Base-by-base conservation (phyloP, 2,797 vertebrate species). In the Sebastes taczanowskii region DNA sequence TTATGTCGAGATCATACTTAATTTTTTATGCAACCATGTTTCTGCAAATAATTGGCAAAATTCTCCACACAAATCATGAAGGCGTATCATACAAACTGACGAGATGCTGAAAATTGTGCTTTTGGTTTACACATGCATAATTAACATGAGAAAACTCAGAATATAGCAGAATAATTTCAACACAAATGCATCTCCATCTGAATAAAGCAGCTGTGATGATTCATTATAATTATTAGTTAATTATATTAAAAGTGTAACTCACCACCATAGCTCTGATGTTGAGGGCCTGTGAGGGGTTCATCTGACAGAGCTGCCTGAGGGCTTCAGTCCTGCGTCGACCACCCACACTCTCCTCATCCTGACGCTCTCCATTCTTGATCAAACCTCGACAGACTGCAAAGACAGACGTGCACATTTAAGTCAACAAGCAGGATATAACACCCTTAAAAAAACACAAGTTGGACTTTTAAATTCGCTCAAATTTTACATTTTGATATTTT, bases 251-350 rank as follows among this genome's bases (percentile, higher is more conserved):
- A 78, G 71, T 60, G 61, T 66, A 14, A 90, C 97, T 97, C 86
- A 99, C 99, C 98, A 98, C 99, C 98, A 99, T 99, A 71, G 98
- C 98, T 81, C 99, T 95, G 83, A 99, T 97, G 93, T 98, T 97
- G 27, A 99, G 96, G 14, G 98, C 98, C 80, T 99, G 98, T 14
- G 98, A 97, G 35, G 98, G 99, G 91, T 99, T 99, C 99, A 99
- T 99, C 88, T 98, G 98, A 88, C 99, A 99, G 0, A 99, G 94
- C 89, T 98, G 98, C 29, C 98, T 94, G 22, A 99, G 95, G 0
- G 98, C 98, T 89, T 99, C 98, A 0, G 98, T 99, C 74, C 99
- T 96, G 25, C 98, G 97, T 16, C 98, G 96, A 20, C 98, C 99
- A 2, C 98, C 98, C 8, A 96, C 88, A 0, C 98, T 99, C 72